phyloP scores from a whole-genome alignment of 2,888 invertebrate species.

The Ormyrus pomaceus region DNA sequence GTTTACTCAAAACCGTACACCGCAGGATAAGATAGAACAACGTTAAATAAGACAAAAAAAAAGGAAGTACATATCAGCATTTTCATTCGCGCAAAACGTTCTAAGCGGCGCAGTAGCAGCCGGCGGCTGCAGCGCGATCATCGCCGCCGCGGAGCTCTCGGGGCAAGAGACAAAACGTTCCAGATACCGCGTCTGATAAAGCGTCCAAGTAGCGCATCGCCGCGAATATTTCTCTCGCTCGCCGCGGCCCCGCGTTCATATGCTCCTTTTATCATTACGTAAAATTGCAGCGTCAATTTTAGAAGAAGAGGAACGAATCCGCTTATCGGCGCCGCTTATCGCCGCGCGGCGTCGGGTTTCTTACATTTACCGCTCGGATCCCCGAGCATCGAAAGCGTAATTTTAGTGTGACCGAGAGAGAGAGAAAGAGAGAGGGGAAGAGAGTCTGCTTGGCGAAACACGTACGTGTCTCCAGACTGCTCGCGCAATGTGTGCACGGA shows the following conservation, averaged over 20 bases:
- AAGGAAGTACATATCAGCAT: too few relatives aligned
- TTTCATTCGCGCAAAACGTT: too few relatives aligned
- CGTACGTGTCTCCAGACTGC: too few relatives aligned
- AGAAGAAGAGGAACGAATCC: background rate
- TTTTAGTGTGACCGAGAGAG: constrained; percentile 1
- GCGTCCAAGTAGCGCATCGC: background rate
- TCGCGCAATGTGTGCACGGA: too few relatives aligned
- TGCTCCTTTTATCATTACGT: constrained; percentile 41
- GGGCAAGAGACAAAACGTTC: constrained; percentile 29
- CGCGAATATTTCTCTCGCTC: constrained; percentile 7
- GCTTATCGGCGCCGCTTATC: constrained; percentile 40
- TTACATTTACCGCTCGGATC: constrained; percentile 12
- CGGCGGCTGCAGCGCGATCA: too few relatives aligned
- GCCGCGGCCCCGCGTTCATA: background rate
- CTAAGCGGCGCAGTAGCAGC: too few relatives aligned
- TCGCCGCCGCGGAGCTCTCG: background rate
- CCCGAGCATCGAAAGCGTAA: constrained; percentile 28
- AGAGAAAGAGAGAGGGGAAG: too few relatives aligned
- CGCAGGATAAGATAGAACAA: too few relatives aligned
- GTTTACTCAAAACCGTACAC: too few relatives aligned
- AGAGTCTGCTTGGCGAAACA: too few relatives aligned
- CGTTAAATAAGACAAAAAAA: too few relatives aligned
- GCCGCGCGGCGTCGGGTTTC: constrained; percentile 33
- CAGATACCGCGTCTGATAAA: constrained; percentile 25
- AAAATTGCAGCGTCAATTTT: constrained; percentile 54